phyloP scores from a whole-genome alignment of 1,140 invertebrate genomes.

The Charaxes varanes region DNA sequence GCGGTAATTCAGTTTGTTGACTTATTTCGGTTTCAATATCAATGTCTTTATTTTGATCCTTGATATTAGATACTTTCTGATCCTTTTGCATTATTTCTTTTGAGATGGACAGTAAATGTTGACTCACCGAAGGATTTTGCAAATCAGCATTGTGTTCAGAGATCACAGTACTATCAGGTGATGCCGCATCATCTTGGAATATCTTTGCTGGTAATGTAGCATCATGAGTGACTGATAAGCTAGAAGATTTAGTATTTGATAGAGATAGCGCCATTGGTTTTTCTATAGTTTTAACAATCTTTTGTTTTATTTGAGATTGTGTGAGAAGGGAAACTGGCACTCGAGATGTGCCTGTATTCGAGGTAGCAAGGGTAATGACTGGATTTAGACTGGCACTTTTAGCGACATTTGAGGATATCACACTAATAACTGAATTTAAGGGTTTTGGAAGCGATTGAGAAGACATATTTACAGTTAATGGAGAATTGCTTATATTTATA shows the following conservation, averaged over 20 bases:
- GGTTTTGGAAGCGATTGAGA: slow-evolving; percentile 56
- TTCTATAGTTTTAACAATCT: slow-evolving; percentile 70
- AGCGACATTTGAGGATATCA: slow-evolving; percentile 63
- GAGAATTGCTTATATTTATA: slow-evolving; percentile 49
- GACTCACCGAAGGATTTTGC: slow-evolving; percentile 28
- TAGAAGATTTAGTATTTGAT: slow-evolving; percentile 70
- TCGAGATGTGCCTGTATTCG: slow-evolving; percentile 46
- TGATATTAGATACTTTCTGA: slow-evolving; percentile 29
- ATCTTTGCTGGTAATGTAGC: slow-evolving; percentile 76
- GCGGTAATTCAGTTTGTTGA: slow-evolving; percentile 66
- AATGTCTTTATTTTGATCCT: slow-evolving; percentile 57
- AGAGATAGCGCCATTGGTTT: slow-evolving; percentile 73
- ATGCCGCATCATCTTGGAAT: slow-evolving; percentile 77
- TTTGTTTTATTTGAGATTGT: slow-evolving; percentile 70
- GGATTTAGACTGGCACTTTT: slow-evolving; percentile 60
- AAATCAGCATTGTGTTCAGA: slow-evolving; percentile 61
- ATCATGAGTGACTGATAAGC: slow-evolving; percentile 74
- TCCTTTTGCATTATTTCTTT: slow-evolving; percentile 37
- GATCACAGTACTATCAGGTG: slow-evolving; percentile 73
- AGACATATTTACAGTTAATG: slow-evolving; percentile 52
- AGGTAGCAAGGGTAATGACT: slow-evolving; percentile 59
- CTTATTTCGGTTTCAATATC: slow-evolving; percentile 70
- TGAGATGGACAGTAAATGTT: slow-evolving; percentile 38
- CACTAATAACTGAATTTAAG: slow-evolving; percentile 65
- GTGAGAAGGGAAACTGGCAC: slow-evolving; percentile 64